Evolutionary conservation across 2,888 invertebrate species (phyloP).

Genomic region (Baccha elongata): DNA sequence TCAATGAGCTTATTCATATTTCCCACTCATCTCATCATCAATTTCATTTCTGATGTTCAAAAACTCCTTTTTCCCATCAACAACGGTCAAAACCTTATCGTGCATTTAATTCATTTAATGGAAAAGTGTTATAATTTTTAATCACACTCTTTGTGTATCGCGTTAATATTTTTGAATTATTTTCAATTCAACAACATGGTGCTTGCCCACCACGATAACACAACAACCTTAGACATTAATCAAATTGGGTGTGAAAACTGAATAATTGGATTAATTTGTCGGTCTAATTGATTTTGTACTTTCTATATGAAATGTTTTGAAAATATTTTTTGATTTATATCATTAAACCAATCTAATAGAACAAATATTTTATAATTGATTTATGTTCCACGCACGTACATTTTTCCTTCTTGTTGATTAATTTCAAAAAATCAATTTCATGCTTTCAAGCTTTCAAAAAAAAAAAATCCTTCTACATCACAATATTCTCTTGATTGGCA

Average conservation of each 20-base stretch:
- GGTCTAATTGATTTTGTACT: slow-evolving; percentile 46
- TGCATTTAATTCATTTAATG: neutral
- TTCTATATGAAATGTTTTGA: slow-evolving; percentile 30
- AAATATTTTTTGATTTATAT: neutral
- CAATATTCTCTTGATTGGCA: slow-evolving; percentile 12
- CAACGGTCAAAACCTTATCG: neutral
- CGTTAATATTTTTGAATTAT: slow-evolving; percentile 10
- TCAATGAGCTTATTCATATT: too few species aligned
- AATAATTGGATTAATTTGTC: slow-evolving; percentile 55
- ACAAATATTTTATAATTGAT: slow-evolving; percentile 13
- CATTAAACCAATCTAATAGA: slow-evolving; percentile 11
- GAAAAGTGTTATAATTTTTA: slow-evolving; percentile 21
- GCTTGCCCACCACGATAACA: neutral
- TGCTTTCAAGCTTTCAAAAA: neutral
- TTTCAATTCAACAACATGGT: slow-evolving; percentile 7
- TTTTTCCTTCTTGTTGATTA: slow-evolving; percentile 1
- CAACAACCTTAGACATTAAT: slow-evolving; percentile 32
- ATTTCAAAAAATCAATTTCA: slow-evolving; percentile 21
- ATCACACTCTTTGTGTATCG: neutral
- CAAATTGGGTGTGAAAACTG: slow-evolving; percentile 59
- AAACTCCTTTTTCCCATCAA: neutral
- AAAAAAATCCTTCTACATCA: neutral
- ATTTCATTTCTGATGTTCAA: neutral
- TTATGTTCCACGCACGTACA: slow-evolving; percentile 12
- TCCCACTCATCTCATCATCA: too few species aligned